Percentiles rank a stretch among this genome's conserved stretches.
These are phyloP conservation scores for Orthosia incerta DNA, from an alignment of 2,888 invertebrate species.

Conservation along the genomic window DNA sequence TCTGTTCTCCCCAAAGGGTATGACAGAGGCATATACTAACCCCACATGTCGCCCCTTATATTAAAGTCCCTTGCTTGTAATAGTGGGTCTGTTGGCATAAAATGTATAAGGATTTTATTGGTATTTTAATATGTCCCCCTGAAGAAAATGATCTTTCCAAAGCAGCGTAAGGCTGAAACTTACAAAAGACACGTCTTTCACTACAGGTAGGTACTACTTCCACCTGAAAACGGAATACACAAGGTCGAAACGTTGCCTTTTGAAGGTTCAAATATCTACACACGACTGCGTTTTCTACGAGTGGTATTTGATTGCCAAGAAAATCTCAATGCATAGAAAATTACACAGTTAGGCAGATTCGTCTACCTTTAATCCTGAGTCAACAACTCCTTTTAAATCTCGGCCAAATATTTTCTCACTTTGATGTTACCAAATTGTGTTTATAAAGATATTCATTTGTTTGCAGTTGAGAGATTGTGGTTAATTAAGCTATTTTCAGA, in stretches of 20 bases:
- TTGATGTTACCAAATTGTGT: conserved; percentile 57
- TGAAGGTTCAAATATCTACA: neutral
- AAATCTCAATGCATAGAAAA: conserved; percentile 63
- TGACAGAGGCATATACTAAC: neutral
- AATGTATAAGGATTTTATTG: neutral
- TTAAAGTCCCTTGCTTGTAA: too few species aligned
- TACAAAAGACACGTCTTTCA: neutral
- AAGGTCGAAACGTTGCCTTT: neutral
- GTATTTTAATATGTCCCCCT: neutral
- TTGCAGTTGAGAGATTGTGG: too few species aligned
- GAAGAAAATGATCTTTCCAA: neutral
- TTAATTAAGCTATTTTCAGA: too few species aligned
- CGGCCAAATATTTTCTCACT: conserved; percentile 66
- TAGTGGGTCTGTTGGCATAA: neutral
- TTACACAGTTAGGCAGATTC: conserved; percentile 61
- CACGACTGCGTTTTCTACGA: conserved; percentile 15
- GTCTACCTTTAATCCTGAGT: conserved; percentile 68
- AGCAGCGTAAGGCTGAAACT: neutral
- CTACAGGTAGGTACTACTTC: neutral
- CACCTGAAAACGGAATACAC: neutral
- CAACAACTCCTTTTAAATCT: conserved; percentile 68
- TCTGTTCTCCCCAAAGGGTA: neutral
- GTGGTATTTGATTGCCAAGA: conserved; percentile 52
- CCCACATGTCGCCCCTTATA: neutral
- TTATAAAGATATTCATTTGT: conserved; percentile 7